phyloP scores from a whole-genome alignment of 1,140 invertebrate genomes.

The Drosophila mayri region DNA sequence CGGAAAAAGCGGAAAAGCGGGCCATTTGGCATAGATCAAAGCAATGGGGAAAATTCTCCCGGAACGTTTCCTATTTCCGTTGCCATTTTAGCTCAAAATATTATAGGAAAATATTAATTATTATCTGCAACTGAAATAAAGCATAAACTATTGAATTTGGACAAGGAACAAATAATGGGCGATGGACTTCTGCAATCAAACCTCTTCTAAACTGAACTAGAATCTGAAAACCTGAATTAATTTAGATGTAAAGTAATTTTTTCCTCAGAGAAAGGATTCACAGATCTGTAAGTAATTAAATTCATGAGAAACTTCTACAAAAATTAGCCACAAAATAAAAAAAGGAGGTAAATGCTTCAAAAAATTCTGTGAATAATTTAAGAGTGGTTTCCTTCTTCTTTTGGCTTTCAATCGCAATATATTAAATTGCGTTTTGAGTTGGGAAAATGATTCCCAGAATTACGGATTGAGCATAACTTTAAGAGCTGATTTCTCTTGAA shows the following conservation, averaged over 20 bases:
- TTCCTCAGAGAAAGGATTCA: not conserved
- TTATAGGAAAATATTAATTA: not conserved
- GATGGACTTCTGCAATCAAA: too few species aligned
- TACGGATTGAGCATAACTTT: not conserved
- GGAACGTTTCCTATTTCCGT: constrained; percentile 10
- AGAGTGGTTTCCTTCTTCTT: not conserved
- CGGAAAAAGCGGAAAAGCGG: constrained; percentile 10
- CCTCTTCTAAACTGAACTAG: too few species aligned
- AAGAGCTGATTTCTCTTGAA: not conserved
- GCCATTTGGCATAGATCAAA: constrained; percentile 37
- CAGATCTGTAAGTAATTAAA: constrained; percentile 9
- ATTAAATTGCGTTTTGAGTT: not conserved
- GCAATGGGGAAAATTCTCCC: not conserved
- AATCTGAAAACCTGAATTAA: not conserved
- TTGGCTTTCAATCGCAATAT: not conserved
- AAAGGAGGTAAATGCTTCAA: not conserved
- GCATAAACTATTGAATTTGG: not conserved
- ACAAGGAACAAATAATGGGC: not conserved
- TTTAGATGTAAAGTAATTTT: not conserved
- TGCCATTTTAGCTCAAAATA: not conserved
- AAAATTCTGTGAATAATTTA: not conserved
- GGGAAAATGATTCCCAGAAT: not conserved
- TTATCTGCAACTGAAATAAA: not conserved
- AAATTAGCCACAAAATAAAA: not conserved
- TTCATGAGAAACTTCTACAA: not conserved